phyloP scores from a whole-genome alignment of 2,888 invertebrate species.

The Sipha maydis region DNA sequence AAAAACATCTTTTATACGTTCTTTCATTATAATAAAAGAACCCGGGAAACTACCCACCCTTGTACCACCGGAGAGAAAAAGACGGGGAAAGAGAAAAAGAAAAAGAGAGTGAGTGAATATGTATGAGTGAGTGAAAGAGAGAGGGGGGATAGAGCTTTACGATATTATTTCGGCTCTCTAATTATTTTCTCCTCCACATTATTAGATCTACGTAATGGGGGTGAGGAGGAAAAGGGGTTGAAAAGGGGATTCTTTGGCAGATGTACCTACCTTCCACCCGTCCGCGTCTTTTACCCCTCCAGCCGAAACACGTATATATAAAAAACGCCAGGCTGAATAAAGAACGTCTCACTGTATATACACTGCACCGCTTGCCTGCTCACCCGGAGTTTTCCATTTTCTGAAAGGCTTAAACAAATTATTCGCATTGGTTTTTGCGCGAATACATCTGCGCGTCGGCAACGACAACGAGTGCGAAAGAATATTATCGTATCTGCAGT shows the following conservation, averaged over 20 bases:
- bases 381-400: constrained; percentile 35
- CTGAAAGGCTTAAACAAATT: constrained; percentile 47
- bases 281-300: background rate
- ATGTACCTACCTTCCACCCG: constrained; percentile 20
- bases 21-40: constrained; percentile 62
- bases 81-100: constrained; percentile 22
- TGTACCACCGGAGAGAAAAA: background rate
- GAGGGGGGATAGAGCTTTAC: constrained; percentile 36
- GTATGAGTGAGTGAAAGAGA: constrained; percentile 5
- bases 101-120: background rate
- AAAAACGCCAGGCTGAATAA: constrained; percentile 20
- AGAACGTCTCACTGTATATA: constrained; percentile 12
- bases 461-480: constrained; percentile 32
- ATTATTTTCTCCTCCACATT: constrained; percentile 60
- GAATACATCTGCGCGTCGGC: constrained; percentile 35
- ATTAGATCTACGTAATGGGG: constrained; percentile 49
- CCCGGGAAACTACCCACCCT: constrained; percentile 42
- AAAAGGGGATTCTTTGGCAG: constrained; percentile 59
- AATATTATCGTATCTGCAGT: constrained; percentile 45
- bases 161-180: constrained; percentile 61
- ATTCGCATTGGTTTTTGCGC: constrained; percentile 36
- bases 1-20: constrained; percentile 62
- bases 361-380: background rate
- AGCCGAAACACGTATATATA: background rate
- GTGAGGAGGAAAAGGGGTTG: background rate